Percentiles rank a stretch among this genome's conserved stretches.
Evolutionary conservation across 2,113 vertebrate genomes (phyloP).

Genomic region (Hippocampus barbouri): DNA sequence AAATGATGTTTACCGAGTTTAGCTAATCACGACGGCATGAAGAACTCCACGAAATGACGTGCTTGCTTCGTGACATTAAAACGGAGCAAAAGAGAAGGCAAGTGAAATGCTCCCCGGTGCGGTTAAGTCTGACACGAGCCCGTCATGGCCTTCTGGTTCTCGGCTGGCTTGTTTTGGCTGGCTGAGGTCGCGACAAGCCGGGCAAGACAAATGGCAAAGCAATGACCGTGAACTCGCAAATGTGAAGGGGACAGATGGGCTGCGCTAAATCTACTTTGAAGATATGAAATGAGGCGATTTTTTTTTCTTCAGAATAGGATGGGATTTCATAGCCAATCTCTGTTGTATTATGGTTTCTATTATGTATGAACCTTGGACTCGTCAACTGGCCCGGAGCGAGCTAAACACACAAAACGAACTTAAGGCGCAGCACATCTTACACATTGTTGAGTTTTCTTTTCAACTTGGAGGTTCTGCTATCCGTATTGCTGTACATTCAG

Average conservation of each 20-base stretch:
- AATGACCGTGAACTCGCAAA: not conserved
- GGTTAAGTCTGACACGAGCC: not conserved
- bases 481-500: too few relatives aligned
- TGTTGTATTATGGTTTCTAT: not conserved
- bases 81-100: not conserved
- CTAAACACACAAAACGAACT: not conserved
- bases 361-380: not conserved
- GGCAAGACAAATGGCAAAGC: not conserved
- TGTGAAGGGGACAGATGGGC: not conserved
- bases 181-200: not conserved
- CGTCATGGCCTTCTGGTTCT: not conserved
- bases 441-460: too few relatives aligned
- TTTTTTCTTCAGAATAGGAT: not conserved
- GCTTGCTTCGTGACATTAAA: not conserved
- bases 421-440: too few relatives aligned
- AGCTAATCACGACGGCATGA: not conserved
- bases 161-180: not conserved
- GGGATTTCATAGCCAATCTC: not conserved
- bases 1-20: not conserved
- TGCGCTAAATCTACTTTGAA: not conserved
- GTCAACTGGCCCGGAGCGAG: not conserved
- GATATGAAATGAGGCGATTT: not conserved
- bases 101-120: not conserved
- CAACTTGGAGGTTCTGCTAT: too few relatives aligned
- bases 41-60: not conserved